Evolutionary conservation across 2,797 vertebrate genomes (phyloP), one percentile per base, ranked within the genome.

Genomic region (Pygocentrus nattereri): DNA sequence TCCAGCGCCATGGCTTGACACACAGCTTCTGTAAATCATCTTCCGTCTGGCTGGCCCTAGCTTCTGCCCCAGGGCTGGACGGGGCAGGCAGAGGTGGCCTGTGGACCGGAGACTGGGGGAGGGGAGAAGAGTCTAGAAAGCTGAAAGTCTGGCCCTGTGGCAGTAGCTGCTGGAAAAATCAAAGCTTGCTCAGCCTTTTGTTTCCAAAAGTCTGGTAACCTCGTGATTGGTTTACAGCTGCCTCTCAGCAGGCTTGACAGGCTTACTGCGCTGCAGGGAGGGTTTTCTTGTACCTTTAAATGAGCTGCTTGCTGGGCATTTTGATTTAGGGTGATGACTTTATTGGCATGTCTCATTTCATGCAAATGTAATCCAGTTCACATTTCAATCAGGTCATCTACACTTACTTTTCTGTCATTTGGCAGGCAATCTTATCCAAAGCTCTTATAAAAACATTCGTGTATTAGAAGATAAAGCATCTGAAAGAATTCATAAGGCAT

Each of bases 21-120:
- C 87, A 89, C 81, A 86, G 89, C 89, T 91, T 88, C 91, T 92
- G 90, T 79, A 83, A 91, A 93, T 92, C 91, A 93, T 92, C 91
- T 91, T 90, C 87, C 85, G 88, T 90, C 89, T 88, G 87, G 89
- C 47, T 30, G 85, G 52, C 71, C 79, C 87, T 86, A 90, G 89
- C 74, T 87, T 76, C 88, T 82, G 84, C 87, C 87, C 84, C 68
- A 84, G 90, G 91, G 92, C 89, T 82, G 86, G 92, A 90, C 62
- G 8, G 90, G 89, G 83, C 88, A 80, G 82, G 84, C 88, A 90
- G 65, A 16, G 61, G 47, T 65, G 74, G 81, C 84, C 30, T 64
- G 78, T 85, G 85, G 86, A 89, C 88, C 84, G 85, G 80, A 89
- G 82, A 87, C 72, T 67, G 81, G 70, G 62, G 34, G 64, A 76